phyloP scores from a whole-genome alignment of 1,140 invertebrate genomes.

The Hypothenemus hampei region DNA sequence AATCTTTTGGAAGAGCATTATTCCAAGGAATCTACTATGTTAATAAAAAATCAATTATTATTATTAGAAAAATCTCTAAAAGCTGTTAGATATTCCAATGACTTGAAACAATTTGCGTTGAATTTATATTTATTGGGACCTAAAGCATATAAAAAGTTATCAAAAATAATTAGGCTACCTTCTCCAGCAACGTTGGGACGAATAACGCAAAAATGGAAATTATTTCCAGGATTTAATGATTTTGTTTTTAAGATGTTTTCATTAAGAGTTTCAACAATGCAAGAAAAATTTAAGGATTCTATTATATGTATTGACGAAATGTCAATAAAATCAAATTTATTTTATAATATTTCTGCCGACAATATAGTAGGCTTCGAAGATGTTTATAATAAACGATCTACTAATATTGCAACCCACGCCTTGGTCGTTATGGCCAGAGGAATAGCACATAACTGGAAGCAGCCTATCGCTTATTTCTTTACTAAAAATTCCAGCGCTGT shows the following conservation, averaged over 20 bases:
- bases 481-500: slow-evolving; percentile 4
- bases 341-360: slow-evolving; percentile 9
- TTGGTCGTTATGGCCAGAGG: slow-evolving; percentile 10
- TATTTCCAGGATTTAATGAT: slow-evolving; percentile 14
- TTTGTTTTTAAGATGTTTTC: slow-evolving; percentile 8
- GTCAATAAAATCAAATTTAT: slow-evolving; percentile 10
- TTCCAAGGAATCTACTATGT: neutral
- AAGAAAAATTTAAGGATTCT: slow-evolving; percentile 2
- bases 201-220: slow-evolving; percentile 14
- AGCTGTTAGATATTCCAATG: slow-evolving; percentile 7
- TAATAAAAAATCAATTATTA: neutral
- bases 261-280: slow-evolving; percentile 4
- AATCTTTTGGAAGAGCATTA: neutral
- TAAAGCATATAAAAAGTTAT: slow-evolving; percentile 16
- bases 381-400: slow-evolving; percentile 2
- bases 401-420: slow-evolving; percentile 4
- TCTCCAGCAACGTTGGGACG: slow-evolving; percentile 6
- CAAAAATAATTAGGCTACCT: slow-evolving; percentile 4
- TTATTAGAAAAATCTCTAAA: slow-evolving; percentile 10
- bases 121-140: slow-evolving; percentile 11
- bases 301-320: slow-evolving; percentile 14
- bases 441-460: slow-evolving; percentile 11
- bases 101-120: slow-evolving; percentile 16
- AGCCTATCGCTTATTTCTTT: slow-evolving; percentile 16
- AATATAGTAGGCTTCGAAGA: slow-evolving; percentile 14